phyloP scores from a whole-genome alignment of 2,797 vertebrate genomes.

The Rhadinocentrus ornatus region DNA sequence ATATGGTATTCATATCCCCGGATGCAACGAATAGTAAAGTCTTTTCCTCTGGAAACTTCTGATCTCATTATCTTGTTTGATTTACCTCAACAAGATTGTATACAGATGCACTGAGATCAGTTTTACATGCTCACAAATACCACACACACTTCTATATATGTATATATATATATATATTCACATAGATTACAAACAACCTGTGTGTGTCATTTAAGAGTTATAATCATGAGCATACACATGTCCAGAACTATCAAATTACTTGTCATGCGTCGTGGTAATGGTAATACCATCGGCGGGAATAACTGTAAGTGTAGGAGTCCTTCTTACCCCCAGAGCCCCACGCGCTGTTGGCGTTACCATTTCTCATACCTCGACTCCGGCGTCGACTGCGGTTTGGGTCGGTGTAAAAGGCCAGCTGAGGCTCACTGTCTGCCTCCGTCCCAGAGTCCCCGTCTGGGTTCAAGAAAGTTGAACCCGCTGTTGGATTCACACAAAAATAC shows the following conservation, averaged over 20 bases:
- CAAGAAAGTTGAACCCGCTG: slow-evolving; percentile 97
- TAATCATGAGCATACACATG: slow-evolving; percentile 54
- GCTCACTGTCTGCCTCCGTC: slow-evolving; percentile 96
- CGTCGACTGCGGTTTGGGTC: slow-evolving; percentile 96
- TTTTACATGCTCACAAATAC: slow-evolving; percentile 64
- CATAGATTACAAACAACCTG: background rate
- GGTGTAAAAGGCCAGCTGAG: slow-evolving; percentile 98
- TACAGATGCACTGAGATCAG: slow-evolving; percentile 62
- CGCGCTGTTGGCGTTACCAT: slow-evolving; percentile 86
- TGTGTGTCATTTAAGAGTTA: slow-evolving; percentile 24
- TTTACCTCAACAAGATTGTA: slow-evolving; percentile 59
- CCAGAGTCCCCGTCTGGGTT: slow-evolving; percentile 98
- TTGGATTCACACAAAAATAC: slow-evolving; percentile 78
- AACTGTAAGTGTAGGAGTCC: slow-evolving; percentile 69
- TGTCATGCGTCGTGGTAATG: slow-evolving; percentile 70
- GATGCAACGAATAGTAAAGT: slow-evolving; percentile 26
- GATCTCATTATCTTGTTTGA: slow-evolving; percentile 62
- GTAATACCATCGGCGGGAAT: slow-evolving; percentile 55
- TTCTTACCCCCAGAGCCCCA: slow-evolving; percentile 89
- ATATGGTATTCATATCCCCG: background rate
- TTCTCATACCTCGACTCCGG: slow-evolving; percentile 93
- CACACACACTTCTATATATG: slow-evolving; percentile 20
- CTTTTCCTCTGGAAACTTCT: background rate
- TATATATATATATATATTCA: background rate
- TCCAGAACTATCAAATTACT: slow-evolving; percentile 55